phyloP scores from a whole-genome alignment of 2,888 invertebrate species.

The Andrena chrysosceles region DNA sequence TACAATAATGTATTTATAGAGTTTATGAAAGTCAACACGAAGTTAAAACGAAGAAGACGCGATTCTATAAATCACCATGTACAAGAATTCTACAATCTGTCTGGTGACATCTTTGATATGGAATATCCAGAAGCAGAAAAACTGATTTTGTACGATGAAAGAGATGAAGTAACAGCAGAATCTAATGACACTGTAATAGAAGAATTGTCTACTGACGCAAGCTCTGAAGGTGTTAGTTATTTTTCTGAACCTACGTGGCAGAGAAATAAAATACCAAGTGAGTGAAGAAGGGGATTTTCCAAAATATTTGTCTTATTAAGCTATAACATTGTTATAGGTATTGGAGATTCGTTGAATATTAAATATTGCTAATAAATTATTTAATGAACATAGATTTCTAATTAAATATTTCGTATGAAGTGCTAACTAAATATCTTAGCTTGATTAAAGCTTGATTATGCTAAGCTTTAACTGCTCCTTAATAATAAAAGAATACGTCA shows the following conservation, averaged over 20 bases:
- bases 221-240: slow-evolving; percentile 84
- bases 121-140: slow-evolving; percentile 75
- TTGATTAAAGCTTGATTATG: too few relatives aligned
- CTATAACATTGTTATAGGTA: too few relatives aligned
- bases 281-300: slow-evolving; percentile 29
- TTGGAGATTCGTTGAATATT: background rate
- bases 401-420: too few relatives aligned
- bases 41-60: slow-evolving; percentile 17
- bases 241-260: slow-evolving; percentile 85
- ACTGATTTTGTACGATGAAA: slow-evolving; percentile 61
- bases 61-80: slow-evolving; percentile 18
- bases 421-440: too few relatives aligned
- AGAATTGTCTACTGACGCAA: slow-evolving; percentile 64
- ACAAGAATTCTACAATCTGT: slow-evolving; percentile 84
- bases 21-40: background rate
- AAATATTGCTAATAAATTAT: too few relatives aligned
- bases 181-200: slow-evolving; percentile 53
- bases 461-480: too few relatives aligned
- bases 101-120: slow-evolving; percentile 85
- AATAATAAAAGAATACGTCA: too few relatives aligned
- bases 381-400: too few relatives aligned
- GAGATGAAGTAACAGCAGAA: slow-evolving; percentile 48
- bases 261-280: slow-evolving; percentile 71
- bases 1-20: slow-evolving; percentile 22
- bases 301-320: background rate